Conservation (phyloP, 2,113 vertebrate species). For the Epinephelus lanceolatus region DNA sequence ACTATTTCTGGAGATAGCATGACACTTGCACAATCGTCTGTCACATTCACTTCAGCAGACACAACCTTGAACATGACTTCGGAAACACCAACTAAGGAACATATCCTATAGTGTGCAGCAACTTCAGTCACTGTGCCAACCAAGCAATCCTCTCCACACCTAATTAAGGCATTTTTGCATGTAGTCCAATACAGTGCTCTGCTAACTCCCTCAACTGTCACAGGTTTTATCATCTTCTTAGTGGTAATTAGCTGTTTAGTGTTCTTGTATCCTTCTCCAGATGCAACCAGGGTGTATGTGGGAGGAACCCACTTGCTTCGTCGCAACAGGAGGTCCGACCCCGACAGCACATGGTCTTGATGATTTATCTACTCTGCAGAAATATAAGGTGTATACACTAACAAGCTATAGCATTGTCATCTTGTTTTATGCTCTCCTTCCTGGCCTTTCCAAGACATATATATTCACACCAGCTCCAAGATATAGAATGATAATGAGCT, state of each 20-base stretch:
- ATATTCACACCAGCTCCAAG: conserved; percentile 4
- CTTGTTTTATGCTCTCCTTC: background rate
- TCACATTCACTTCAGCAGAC: background rate
- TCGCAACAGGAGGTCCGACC: conserved; percentile 18
- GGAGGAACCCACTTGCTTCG: conserved; percentile 4
- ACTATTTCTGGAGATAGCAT: background rate
- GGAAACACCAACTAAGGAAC: background rate
- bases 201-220: conserved; percentile 13
- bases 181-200: background rate
- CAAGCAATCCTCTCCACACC: conserved; percentile 23
- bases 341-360: background rate
- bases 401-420: conserved; percentile 3
- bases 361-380: conserved; percentile 1
- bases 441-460: background rate
- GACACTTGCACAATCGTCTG: background rate
- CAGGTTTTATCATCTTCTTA: conserved; percentile 29
- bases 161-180: conserved; percentile 44
- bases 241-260: conserved; percentile 51
- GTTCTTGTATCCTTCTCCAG: conserved; percentile 22
- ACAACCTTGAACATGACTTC: background rate
- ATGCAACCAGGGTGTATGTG: conserved; percentile 9
- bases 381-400: background rate
- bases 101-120: background rate
- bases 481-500: conserved; percentile 27
- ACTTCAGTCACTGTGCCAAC: conserved; percentile 16